Evolutionary conservation across 1,140 invertebrate genomes (phyloP), one percentile per base, ranked within the genome.

Genomic region (Drosophila pallidifrons): DNA sequence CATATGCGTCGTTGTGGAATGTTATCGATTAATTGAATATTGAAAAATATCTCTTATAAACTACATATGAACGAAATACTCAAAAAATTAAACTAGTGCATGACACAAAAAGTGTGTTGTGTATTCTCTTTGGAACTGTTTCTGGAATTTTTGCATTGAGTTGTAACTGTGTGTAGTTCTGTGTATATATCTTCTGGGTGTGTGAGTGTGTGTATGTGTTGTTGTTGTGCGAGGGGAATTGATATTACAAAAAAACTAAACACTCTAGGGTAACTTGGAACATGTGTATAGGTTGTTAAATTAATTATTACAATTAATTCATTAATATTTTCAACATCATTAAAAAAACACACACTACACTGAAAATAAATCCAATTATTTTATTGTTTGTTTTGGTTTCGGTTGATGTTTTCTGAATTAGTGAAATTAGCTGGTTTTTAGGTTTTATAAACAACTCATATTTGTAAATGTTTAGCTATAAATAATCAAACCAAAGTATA

Each of bases 281-380:
- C 81, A 91, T 91, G 89, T 91, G 89, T 91, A 91, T 91, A 91
- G 76, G 85, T 91, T 91, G 85, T 88, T 88, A 77, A 71, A 61
- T 55, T 69, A 65, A 75, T 60, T 61, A 71, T 73, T 73, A 61
- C 49, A 72, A 65, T 78, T 75, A 63, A 60, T 67, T 76, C 3
- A 65, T 75, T 77, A 76, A 69, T 74, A 45, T 75, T 46, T 72
- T 79, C 74, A 66, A 68, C 61, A 70, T 75, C 77, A 79, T 70
- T 77, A 89, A 86, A 80, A 25, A 82, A 73, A 91, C 79, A 91
- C 89, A 91, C 89, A 91, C 88, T 91, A 91, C 89, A 91, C 79
- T 82, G 82, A 79, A 80, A 78, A 63, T 25, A 25, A 59, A 57
- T 52, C 25, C n/a, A 43, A 73, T 67, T 64, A 59, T 43, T 10